Conservation (phyloP, 1,140 invertebrate species). For the Pristionchus pacificus region DNA sequence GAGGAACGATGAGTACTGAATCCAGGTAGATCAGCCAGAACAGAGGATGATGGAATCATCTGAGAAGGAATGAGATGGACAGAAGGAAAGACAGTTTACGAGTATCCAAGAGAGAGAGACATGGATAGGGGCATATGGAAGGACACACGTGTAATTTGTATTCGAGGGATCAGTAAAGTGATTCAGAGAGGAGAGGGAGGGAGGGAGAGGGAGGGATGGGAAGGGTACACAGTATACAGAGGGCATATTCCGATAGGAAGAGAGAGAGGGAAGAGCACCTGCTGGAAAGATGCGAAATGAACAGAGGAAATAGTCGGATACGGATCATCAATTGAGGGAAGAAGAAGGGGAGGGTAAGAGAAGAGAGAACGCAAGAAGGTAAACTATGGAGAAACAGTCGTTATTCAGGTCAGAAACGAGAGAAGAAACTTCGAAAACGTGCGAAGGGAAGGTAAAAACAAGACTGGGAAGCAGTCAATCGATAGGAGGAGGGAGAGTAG, state of each 20-base stretch:
- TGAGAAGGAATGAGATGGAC: background rate
- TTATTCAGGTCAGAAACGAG: too few relatives aligned
- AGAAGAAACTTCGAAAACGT: too few relatives aligned
- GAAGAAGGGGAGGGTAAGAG: background rate
- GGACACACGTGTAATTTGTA: too few relatives aligned
- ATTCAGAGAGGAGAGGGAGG: background rate
- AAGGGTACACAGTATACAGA: background rate
- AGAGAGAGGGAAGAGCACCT: background rate
- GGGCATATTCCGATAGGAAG: background rate
- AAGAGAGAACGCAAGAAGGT: background rate
- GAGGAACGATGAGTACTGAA: background rate
- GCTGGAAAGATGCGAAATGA: background rate
- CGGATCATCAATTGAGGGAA: background rate
- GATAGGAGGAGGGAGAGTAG: too few relatives aligned
- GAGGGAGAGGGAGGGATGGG: background rate
- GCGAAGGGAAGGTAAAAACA: too few relatives aligned
- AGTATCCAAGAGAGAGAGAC: too few relatives aligned
- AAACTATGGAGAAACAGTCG: too few relatives aligned
- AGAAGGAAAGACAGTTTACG: background rate
- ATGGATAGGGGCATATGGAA: too few relatives aligned
- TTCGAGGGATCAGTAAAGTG: background rate
- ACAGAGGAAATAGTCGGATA: background rate
- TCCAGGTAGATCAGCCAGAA: too few relatives aligned
- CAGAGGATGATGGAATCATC: too few relatives aligned
- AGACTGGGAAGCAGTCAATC: too few relatives aligned